Conservation (phyloP, 92 coral and sea anemone genomes). For the Hydrozoanthus gracilis region DNA sequence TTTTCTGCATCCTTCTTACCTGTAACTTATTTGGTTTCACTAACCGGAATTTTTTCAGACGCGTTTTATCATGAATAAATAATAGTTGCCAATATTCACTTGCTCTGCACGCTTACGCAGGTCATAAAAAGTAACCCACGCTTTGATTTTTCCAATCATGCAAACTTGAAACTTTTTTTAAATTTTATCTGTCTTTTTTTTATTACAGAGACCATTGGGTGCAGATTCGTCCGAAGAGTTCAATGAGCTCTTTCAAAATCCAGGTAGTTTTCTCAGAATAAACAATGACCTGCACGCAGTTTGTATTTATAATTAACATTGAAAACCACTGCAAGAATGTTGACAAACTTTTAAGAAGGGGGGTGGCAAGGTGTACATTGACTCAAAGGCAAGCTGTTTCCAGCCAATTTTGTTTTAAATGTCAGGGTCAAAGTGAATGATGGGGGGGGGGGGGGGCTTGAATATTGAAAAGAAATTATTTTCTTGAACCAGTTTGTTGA, state of each 20-base stretch:
- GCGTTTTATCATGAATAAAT: constrained; percentile 48
- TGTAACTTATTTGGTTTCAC: background rate
- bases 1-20: background rate
- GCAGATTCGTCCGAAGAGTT: constrained; percentile 68
- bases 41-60: constrained; percentile 16
- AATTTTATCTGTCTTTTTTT: background rate
- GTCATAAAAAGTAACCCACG: constrained; percentile 4
- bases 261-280: constrained; percentile 48
- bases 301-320: constrained; percentile 31
- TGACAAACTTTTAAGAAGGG: background rate
- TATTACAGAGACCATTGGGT: constrained; percentile 67
- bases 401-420: too few species aligned
- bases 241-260: constrained; percentile 60
- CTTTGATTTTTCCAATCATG: background rate
- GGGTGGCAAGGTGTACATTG: too few species aligned
- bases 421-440: too few species aligned
- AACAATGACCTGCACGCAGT: constrained; percentile 1
- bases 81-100: constrained; percentile 14
- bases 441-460: too few species aligned
- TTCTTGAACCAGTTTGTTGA: too few species aligned
- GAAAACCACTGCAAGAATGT: constrained; percentile 29
- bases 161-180: background rate
- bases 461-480: too few species aligned
- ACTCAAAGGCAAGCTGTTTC: background rate
- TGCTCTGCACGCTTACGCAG: constrained; percentile 16